These are phyloP conservation scores for Epinephelus moara DNA, from an alignment of 2,113 vertebrate genomes.

Conservation along the genomic window DNA sequence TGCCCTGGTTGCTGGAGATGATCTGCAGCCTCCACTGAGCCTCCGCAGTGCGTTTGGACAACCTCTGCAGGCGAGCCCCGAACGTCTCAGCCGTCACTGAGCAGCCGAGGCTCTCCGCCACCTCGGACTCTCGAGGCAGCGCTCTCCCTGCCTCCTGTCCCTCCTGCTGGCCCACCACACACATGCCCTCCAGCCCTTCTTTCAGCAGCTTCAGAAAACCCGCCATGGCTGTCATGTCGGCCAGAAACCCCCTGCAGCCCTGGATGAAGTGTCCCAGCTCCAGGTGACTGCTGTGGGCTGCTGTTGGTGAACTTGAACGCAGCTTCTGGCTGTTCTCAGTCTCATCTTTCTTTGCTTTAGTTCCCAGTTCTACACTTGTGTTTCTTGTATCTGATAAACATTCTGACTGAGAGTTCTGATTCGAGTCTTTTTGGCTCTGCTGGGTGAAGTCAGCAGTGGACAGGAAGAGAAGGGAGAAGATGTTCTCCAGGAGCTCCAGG, in stretches of 20 bases:
- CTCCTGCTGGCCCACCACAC: conserved; percentile 82
- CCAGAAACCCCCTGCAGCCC: conserved; percentile 89
- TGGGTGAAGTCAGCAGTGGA: conserved; percentile 88
- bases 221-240: conserved; percentile 87
- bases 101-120: conserved; percentile 85
- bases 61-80: conserved; percentile 84
- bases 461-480: conserved; percentile 96
- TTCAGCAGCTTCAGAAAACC: conserved; percentile 91
- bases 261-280: conserved; percentile 88
- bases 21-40: conserved; percentile 96
- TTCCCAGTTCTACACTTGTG: conserved; percentile 13
- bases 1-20: conserved; percentile 88
- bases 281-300: conserved; percentile 63
- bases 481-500: conserved; percentile 96
- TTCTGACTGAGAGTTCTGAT: background rate
- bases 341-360: conserved; percentile 15
- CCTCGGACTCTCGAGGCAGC: conserved; percentile 77
- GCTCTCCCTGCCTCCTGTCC: conserved; percentile 77
- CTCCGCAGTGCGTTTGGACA: conserved; percentile 94
- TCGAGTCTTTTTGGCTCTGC: conserved; percentile 53
- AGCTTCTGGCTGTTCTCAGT: conserved; percentile 30
- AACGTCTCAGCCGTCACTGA: conserved; percentile 86
- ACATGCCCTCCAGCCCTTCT: conserved; percentile 89
- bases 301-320: conserved; percentile 9
- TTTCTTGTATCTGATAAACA: background rate